phyloP scores from a whole-genome alignment of 35 echinoderm and acorn worm species.

The Holothuria glaberrima region DNA sequence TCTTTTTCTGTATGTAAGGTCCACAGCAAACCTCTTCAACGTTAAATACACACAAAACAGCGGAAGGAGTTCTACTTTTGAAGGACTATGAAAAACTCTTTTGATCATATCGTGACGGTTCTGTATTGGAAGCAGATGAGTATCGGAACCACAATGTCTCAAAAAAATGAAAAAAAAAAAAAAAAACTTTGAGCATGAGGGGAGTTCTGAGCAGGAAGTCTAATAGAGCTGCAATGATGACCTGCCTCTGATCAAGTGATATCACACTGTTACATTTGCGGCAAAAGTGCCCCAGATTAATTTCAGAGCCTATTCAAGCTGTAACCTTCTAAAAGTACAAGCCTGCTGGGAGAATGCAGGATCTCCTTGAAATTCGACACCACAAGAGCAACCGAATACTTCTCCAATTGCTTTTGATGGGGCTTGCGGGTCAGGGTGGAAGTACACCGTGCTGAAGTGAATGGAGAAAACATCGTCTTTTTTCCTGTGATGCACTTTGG shows the following conservation, averaged over 20 bases:
- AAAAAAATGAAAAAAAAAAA: too few species aligned
- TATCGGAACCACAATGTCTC: too few species aligned
- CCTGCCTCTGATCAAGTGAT: not conserved
- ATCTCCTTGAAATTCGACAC: constrained; percentile 22
- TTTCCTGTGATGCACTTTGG: too few species aligned
- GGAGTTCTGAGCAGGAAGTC: too few species aligned
- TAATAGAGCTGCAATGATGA: not conserved
- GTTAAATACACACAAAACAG: too few species aligned
- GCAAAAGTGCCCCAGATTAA: constrained; percentile 2
- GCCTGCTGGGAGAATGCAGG: constrained; percentile 7
- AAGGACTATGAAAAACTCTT: too few species aligned
- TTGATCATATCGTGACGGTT: too few species aligned
- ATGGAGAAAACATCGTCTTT: not conserved
- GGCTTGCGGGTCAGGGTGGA: constrained; percentile 1
- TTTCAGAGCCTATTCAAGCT: not conserved
- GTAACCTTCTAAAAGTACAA: constrained; percentile 28
- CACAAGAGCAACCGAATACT: constrained; percentile 20
- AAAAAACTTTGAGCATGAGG: too few species aligned
- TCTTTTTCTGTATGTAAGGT: too few species aligned
- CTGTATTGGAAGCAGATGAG: too few species aligned
- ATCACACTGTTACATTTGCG: not conserved
- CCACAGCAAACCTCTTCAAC: too few species aligned
- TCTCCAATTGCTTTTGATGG: not conserved
- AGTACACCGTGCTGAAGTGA: not conserved
- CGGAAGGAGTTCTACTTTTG: too few species aligned